These are phyloP conservation scores for Carcina quercana DNA, from an alignment of 2,888 invertebrate genomes.

Conservation along the genomic window DNA sequence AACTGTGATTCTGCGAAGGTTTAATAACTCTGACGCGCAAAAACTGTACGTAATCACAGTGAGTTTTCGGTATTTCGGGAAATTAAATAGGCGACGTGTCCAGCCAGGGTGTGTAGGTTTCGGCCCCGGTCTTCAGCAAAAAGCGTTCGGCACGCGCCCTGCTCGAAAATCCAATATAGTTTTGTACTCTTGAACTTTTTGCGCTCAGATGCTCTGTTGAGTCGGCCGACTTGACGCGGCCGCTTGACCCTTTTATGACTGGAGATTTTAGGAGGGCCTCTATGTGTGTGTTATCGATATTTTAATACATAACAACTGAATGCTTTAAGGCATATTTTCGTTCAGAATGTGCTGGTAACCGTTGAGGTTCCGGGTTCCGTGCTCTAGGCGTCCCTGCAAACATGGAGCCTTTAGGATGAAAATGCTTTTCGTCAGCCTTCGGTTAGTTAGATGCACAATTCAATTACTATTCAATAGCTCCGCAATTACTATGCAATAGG, in stretches of 20 bases:
- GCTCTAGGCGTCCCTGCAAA: too few species aligned
- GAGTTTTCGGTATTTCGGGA: constrained; percentile 28
- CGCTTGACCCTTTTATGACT: constrained; percentile 68
- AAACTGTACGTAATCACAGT: constrained; percentile 10
- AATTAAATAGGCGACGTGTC: constrained; percentile 42
- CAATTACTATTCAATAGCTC: too few species aligned
- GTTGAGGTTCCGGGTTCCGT: too few species aligned
- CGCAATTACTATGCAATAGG: too few species aligned
- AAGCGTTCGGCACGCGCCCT: constrained; percentile 60
- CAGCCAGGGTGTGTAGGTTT: constrained; percentile 8
- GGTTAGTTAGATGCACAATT: too few species aligned
- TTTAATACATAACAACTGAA: too few species aligned
- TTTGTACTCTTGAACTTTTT: constrained; percentile 59
- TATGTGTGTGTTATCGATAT: too few species aligned
- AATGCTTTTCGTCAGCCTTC: too few species aligned
- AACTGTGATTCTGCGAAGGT: constrained; percentile 3
- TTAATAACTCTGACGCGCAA: constrained; percentile 10
- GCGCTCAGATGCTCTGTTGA: constrained; percentile 31
- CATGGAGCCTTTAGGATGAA: too few species aligned
- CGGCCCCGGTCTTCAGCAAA: constrained; percentile 32
- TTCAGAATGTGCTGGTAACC: too few species aligned
- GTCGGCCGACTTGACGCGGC: constrained; percentile 44
- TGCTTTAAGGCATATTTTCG: too few species aligned
- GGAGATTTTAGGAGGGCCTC: constrained; percentile 41
- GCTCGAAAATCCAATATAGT: constrained; percentile 72